Conservation (phyloP, 2,797 vertebrate species). For the Astyanax mexicanus region DNA sequence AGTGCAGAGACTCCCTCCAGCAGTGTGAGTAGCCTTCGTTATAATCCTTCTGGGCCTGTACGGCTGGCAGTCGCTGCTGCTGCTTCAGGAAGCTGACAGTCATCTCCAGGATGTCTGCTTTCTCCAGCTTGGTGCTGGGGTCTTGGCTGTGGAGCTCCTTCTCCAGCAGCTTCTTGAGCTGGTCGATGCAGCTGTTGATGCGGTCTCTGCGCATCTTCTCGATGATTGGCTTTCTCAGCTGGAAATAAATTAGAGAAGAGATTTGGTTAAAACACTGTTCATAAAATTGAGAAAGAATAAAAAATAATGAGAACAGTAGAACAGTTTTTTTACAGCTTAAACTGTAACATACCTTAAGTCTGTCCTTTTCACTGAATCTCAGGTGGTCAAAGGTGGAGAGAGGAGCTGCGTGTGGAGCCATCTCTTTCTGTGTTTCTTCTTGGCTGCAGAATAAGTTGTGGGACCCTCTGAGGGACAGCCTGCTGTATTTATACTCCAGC, state of each 20-base stretch:
- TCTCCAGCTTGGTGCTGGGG: slow-evolving; percentile 83
- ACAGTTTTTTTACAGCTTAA: neutral
- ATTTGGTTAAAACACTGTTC: slow-evolving; percentile 17
- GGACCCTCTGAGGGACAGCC: slow-evolving; percentile 59
- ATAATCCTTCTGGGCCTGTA: slow-evolving; percentile 65
- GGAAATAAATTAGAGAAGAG: slow-evolving; percentile 39
- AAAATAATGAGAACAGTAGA: neutral
- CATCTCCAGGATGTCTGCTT: slow-evolving; percentile 85
- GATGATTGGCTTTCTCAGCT: slow-evolving; percentile 86
- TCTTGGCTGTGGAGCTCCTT: slow-evolving; percentile 78
- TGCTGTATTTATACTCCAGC: slow-evolving; percentile 70
- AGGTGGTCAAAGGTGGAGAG: slow-evolving; percentile 71
- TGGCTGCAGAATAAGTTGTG: slow-evolving; percentile 56
- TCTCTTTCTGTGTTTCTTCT: slow-evolving; percentile 68
- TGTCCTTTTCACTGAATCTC: slow-evolving; percentile 75
- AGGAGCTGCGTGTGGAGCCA: slow-evolving; percentile 82
- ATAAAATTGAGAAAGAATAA: neutral
- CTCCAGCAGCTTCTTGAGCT: slow-evolving; percentile 82
- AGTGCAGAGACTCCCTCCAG: slow-evolving; percentile 74
- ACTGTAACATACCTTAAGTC: slow-evolving; percentile 80
- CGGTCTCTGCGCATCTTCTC: slow-evolving; percentile 84
- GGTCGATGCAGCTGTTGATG: slow-evolving; percentile 84
- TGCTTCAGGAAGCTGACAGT: slow-evolving; percentile 81
- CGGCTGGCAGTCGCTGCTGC: slow-evolving; percentile 64
- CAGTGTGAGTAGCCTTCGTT: slow-evolving; percentile 72